Evolutionary conservation across 2,797 vertebrate genomes (phyloP), one percentile per base, ranked within the genome.

Genomic region (Aselliscus stoliczkanus): DNA sequence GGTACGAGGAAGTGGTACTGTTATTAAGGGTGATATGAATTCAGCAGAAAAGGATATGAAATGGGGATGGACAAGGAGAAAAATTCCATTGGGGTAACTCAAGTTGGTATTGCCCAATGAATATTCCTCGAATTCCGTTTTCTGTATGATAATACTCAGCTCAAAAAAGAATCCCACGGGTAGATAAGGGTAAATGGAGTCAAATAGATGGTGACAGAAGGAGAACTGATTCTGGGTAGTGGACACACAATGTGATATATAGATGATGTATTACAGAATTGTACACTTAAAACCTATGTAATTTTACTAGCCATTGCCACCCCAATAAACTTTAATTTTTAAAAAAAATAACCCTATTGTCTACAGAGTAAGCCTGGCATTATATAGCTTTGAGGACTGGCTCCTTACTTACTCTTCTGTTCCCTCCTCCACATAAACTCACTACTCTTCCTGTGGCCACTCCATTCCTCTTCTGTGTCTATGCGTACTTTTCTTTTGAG

Each of bases 1-100:
- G 3, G 27, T 14, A 11, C n/a, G 20, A 3, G 7, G 37, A 1
- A 42, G 20, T 5, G 10, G 37, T 2, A 8, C 21, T 50, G 44
- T 29, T 37, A 47, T 54, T 73, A 76, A 56, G 34, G 21, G 8
- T 70, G 70, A 34, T 31, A 34, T 0, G 13, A 85, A 89, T 29
- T 86, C 15, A 80, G 13, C 27, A 39, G 31, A 82, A 50, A 23
- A 25, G 13, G 37, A 25, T 62, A 10, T 25, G 7, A n/a, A 34
- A 14, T 42, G 6, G 47, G 14, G 47, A n/a, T 12, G 37, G 56
- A 7, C 1, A 79, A 34, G 83, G 67, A 91, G 67, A 56, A 90
- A 17, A 75, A 83, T 69, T 29, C 50, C n/a, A 42, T 0, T 27
- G 25, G 25, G 7, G 1, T 58, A 21, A 5, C 44, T 90, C 23